Conservation (phyloP, 1,140 invertebrate genomes). For the Pseudomyrmex sp. region DNA sequence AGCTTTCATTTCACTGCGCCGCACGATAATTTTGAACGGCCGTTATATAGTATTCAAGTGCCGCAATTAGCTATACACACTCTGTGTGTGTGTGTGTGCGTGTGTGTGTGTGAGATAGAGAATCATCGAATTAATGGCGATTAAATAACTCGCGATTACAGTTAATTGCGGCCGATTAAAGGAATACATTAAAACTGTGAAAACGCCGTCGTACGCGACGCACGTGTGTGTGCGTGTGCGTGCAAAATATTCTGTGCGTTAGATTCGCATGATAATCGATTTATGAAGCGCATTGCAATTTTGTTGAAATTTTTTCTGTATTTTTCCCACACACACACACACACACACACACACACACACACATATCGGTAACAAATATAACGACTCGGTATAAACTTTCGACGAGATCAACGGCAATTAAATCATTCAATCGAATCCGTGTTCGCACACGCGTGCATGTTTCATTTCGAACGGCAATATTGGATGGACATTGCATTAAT, state of each 20-base stretch:
- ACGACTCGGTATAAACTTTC: background rate
- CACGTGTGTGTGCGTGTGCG: too few species aligned
- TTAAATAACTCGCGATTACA: slow-evolving; percentile 52
- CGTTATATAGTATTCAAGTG: slow-evolving; percentile 42
- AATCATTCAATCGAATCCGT: background rate
- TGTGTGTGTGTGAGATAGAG: background rate
- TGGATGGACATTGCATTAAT: slow-evolving; percentile 12
- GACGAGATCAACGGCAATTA: background rate
- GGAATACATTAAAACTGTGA: slow-evolving; percentile 42
- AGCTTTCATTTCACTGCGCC: background rate
- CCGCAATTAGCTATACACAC: slow-evolving; percentile 20
- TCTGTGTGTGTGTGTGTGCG: too few species aligned
- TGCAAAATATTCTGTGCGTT: too few species aligned
- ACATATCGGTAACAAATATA: background rate
- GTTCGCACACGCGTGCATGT: background rate
- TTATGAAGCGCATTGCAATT: background rate
- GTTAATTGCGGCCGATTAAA: slow-evolving; percentile 48
- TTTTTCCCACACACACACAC: too few species aligned
- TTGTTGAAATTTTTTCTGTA: background rate
- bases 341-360: too few species aligned
- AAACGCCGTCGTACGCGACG: background rate
- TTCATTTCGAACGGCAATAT: background rate
- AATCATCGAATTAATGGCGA: slow-evolving; percentile 47
- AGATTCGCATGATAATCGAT: too few species aligned
- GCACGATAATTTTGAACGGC: slow-evolving; percentile 60